A percentile compares a stretch with the other conserved stretches of the same genome.
Evolutionary conservation across 2,888 invertebrate genomes (phyloP).

Genomic region (Phengaris arion): DNA sequence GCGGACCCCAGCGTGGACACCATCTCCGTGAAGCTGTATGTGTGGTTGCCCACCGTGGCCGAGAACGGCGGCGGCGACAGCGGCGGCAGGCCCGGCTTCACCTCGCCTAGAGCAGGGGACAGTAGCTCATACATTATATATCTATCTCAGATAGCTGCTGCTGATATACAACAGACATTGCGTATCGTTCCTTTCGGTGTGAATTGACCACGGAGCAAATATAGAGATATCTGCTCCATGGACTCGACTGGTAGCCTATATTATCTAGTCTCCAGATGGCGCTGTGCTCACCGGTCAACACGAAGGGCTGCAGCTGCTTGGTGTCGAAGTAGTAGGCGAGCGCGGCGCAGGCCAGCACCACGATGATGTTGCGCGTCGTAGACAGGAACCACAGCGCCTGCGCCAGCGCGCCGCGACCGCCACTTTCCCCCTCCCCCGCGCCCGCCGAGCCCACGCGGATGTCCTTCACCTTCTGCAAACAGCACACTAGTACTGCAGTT

Average conservation of each 20-base stretch:
- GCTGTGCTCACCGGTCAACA: conserved; percentile 77
- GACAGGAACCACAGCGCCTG: conserved; percentile 85
- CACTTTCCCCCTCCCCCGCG: conserved; percentile 35
- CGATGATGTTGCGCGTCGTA: conserved; percentile 87
- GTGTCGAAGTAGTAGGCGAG: conserved; percentile 83
- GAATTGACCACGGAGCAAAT: too few relatives aligned
- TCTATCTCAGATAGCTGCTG: too few relatives aligned
- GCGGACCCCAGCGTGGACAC: conserved; percentile 90
- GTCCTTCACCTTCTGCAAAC: conserved; percentile 85
- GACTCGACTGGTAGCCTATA: too few relatives aligned
- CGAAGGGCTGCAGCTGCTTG: conserved; percentile 81
- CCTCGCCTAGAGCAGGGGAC: conserved; percentile 73
- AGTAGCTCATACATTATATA: too few relatives aligned
- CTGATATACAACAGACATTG: too few relatives aligned
- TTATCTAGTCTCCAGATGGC: too few relatives aligned
- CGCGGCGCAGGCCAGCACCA: conserved; percentile 84
- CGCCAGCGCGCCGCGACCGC: conserved; percentile 62
- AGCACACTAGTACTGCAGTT: not conserved
- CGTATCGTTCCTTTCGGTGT: too few relatives aligned
- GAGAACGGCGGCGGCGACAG: conserved; percentile 83
- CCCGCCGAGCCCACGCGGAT: conserved; percentile 65
- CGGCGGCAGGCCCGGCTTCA: conserved; percentile 84
- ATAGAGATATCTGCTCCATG: too few relatives aligned
- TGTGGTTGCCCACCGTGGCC: conserved; percentile 82
- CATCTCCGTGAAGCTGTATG: conserved; percentile 84